Percentiles rank a stretch among this genome's conserved stretches.
Conservation (phyloP, 2,797 vertebrate species). For the Odontamblyopus rebecca region DNA sequence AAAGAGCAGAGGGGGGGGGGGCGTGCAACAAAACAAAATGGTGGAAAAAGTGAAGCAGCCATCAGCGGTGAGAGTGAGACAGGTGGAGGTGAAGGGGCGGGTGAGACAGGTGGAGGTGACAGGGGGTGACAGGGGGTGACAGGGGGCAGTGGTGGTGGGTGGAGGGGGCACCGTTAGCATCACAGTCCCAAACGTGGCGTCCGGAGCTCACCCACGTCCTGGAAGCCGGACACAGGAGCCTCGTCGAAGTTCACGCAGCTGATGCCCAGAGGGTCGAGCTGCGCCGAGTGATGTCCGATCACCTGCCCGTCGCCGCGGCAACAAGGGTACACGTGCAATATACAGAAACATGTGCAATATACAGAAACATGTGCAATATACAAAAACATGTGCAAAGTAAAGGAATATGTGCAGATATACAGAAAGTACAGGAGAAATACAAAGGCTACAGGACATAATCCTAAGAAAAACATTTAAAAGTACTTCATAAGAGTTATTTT, state of each 20-base stretch:
- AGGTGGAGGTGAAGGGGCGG: not conserved
- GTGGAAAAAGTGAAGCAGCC: not conserved
- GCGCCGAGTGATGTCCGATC: slow-evolving; percentile 95
- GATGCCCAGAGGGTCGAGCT: slow-evolving; percentile 97
- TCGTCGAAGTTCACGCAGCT: slow-evolving; percentile 99
- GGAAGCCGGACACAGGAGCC: slow-evolving; percentile 88
- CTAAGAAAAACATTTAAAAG: too few relatives aligned
- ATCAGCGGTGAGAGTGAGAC: not conserved
- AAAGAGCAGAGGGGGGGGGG: not conserved
- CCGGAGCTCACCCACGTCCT: slow-evolving; percentile 90
- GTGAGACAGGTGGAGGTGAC: not conserved
- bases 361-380: not conserved
- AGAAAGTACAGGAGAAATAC: not conserved
- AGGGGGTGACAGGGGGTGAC: slow-evolving; percentile 45
- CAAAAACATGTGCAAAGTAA: too few relatives aligned
- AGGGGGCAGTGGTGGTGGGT: slow-evolving; percentile 63
- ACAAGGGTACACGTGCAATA: not conserved
- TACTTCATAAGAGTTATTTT: too few relatives aligned
- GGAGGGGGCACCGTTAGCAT: slow-evolving; percentile 86
- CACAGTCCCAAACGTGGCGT: slow-evolving; percentile 42
- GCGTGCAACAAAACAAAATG: not conserved
- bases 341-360: not conserved
- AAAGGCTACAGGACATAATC: not conserved
- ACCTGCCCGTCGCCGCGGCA: slow-evolving; percentile 74
- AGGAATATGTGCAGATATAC: too few relatives aligned